Percentiles rank a stretch among this genome's conserved stretches.
phyloP scores from a whole-genome alignment of 2,888 invertebrate species.

The Lithophane leautieri region DNA sequence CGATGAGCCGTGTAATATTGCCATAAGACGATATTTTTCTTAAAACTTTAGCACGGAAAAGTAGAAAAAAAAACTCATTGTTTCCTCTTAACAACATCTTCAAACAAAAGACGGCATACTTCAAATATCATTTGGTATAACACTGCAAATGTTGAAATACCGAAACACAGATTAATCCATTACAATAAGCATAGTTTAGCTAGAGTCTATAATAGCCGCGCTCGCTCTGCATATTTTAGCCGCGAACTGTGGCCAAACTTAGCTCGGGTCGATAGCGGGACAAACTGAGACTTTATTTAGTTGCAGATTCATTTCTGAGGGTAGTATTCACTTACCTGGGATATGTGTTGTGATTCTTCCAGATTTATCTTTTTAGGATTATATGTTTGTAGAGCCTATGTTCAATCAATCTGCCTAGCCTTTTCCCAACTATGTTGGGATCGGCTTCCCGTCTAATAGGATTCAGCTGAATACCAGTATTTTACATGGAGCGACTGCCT shows the following conservation, averaged over 20 bases:
- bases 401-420: too few species aligned
- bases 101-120: background rate
- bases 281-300: background rate
- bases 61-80: background rate
- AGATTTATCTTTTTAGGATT: background rate
- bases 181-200: slow-evolving; percentile 22
- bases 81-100: background rate
- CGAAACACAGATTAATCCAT: background rate
- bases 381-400: too few species aligned
- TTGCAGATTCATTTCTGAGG: background rate
- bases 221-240: slow-evolving; percentile 9
- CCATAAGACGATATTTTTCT: background rate
- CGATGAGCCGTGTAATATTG: background rate
- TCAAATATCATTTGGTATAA: background rate
- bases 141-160: background rate
- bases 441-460: too few species aligned
- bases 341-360: background rate
- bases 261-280: slow-evolving; percentile 44
- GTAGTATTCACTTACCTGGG: slow-evolving; percentile 5
- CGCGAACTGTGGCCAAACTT: slow-evolving; percentile 18
- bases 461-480: too few species aligned
- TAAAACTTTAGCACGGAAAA: background rate
- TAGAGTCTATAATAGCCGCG: slow-evolving; percentile 10
- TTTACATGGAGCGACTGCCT: too few species aligned
- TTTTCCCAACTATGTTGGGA: too few species aligned